Evolutionary conservation across 1,140 invertebrate species (phyloP), one percentile per base, ranked within the genome.

Genomic region (Odontomachus brunneus): DNA sequence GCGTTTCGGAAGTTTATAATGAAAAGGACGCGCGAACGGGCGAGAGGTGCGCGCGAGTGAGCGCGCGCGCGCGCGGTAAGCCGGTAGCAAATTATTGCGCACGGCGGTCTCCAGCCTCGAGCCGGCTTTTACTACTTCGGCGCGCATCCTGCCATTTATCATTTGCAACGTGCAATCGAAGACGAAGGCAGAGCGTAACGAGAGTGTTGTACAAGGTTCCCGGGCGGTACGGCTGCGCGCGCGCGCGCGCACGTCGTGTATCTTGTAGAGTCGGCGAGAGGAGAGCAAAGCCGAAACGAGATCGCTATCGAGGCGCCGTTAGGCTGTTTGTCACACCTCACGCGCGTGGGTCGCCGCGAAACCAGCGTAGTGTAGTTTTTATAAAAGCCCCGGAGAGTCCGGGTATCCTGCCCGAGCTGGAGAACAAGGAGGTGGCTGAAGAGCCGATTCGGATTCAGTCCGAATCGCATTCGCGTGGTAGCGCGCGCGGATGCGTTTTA

Each of bases 1-100:
- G 83, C 73, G 83, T 88, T 88, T 88, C 87, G 86, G 86, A 78
- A 65, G 83, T 85, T 88, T 83, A n/a, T n/a, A 85, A 88, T 85
- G 87, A 88, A 73, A 88, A 88, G 78, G 83, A 85, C 82, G 82
- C 63, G 84, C 83, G 83, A 80, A 73, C 51, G 48, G 19, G 67
- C 80, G 59, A 83, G 38, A 44, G 38, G 9, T n/a, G n/a, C n/a
- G 38, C 3, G 38, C 3, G 38, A 4, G 38, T 5, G 38, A 4
- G 38, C 9, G 38, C 3, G 38, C 1, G 38, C 3, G 38, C 3
- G 38, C 38, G 80, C 67, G 60, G 62, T 15, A 26, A 65, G 74
- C 74, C 83, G 72, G 86, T 88, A 88, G 87, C 83, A 88, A 88
- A 88, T 88, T 88, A 88, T 88, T 76, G 59, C 26, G 66, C 17